Conservation (phyloP, 2,888 invertebrate genomes). For the Geophilus truncorum region DNA sequence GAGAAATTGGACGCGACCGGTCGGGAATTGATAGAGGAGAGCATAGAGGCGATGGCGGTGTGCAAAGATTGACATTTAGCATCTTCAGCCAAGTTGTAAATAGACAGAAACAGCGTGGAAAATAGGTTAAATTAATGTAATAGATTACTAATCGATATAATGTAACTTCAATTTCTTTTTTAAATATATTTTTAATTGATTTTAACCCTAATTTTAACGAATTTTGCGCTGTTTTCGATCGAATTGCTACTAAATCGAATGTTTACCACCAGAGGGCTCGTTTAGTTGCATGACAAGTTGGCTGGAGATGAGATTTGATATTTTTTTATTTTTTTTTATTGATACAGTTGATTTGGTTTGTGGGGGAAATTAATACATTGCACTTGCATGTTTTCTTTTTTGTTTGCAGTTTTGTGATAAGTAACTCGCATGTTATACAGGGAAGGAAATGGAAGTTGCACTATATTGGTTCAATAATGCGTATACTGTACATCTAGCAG, state of each 20-base stretch:
- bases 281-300: not conserved
- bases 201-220: not conserved
- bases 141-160: not conserved
- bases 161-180: not conserved
- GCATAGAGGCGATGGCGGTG: slow-evolving; percentile 74
- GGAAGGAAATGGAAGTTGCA: not conserved
- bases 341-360: not conserved
- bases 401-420: not conserved
- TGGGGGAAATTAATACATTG: not conserved
- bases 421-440: not conserved
- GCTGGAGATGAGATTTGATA: not conserved
- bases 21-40: slow-evolving; percentile 83
- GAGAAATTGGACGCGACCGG: slow-evolving; percentile 78
- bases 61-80: slow-evolving; percentile 51
- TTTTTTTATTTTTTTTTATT: not conserved
- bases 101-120: not conserved
- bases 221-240: not conserved
- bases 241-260: not conserved
- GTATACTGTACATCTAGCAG: not conserved
- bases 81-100: not conserved
- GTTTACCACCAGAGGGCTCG: not conserved
- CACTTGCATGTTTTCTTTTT: not conserved
- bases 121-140: not conserved
- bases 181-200: too few species aligned
- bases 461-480: not conserved